phyloP scores from a whole-genome alignment of 2,888 invertebrate genomes.

The Caradrina kadenii region DNA sequence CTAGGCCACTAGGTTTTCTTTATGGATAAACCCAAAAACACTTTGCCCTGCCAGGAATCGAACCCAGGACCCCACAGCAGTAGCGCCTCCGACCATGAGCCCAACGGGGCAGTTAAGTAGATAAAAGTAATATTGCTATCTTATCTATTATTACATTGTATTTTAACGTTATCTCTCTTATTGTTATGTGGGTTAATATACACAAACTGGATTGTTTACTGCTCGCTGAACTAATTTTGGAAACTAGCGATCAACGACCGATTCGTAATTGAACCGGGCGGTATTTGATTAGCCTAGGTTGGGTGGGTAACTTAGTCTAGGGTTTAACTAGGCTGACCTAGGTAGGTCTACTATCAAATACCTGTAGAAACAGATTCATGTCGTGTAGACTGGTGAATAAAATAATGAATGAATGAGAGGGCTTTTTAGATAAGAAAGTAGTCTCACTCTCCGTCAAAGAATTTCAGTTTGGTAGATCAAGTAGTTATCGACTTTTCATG shows the following conservation, averaged over 20 bases:
- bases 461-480: too few species aligned
- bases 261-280: constrained; percentile 29
- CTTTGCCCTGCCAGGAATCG: too few species aligned
- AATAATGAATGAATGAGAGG: too few species aligned
- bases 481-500: too few species aligned
- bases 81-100: too few species aligned
- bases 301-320: constrained; percentile 23
- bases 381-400: background rate
- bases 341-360: constrained; percentile 6
- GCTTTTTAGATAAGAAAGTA: too few species aligned
- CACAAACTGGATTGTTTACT: constrained; percentile 15
- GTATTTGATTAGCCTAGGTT: constrained; percentile 22
- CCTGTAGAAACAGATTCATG: background rate
- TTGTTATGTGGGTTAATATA: constrained; percentile 37
- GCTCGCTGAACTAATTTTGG: constrained; percentile 37
- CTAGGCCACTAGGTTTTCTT: too few species aligned
- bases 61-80: too few species aligned
- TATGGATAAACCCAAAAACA: too few species aligned
- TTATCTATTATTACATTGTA: constrained; percentile 37
- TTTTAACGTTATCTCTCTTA: constrained; percentile 31
- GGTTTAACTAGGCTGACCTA: constrained; percentile 9
- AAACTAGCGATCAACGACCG: constrained; percentile 38
- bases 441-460: too few species aligned
- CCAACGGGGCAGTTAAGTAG: too few species aligned
- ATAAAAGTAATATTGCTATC: constrained; percentile 10